Evolutionary conservation across 2,888 invertebrate species (phyloP).

Genomic region (Lepidocyrtinus sp.): DNA sequence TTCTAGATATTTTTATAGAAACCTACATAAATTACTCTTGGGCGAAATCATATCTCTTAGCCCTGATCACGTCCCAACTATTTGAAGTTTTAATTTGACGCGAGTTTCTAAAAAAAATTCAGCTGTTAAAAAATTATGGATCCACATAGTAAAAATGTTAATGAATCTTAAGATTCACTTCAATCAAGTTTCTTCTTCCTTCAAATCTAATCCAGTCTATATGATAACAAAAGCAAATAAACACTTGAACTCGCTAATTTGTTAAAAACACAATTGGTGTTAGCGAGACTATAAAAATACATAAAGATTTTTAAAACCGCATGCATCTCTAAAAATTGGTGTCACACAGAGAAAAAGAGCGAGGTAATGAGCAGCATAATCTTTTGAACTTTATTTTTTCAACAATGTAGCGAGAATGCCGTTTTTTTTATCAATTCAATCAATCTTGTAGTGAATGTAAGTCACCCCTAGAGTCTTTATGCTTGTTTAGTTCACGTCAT

Average conservation of each 20-base stretch:
- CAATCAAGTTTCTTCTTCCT: too few species aligned
- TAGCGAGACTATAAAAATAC: background rate
- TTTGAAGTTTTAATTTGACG: too few species aligned
- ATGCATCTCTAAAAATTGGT: background rate
- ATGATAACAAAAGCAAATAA: background rate
- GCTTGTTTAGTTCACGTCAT: conserved; percentile 5
- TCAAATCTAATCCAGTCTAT: too few species aligned
- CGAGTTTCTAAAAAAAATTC: too few species aligned
- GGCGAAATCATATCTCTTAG: too few species aligned
- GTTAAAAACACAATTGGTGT: background rate
- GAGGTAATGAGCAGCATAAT: background rate
- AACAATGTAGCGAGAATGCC: background rate
- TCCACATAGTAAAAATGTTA: too few species aligned
- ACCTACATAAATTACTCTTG: background rate
- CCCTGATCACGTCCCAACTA: too few species aligned
- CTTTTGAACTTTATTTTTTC: background rate
- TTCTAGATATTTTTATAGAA: background rate
- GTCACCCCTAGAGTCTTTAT: conserved; percentile 14
- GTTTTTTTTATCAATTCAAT: conserved; percentile 27
- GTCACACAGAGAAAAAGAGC: background rate
- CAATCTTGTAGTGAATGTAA: conserved; percentile 41
- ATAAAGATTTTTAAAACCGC: background rate
- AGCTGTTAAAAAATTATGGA: too few species aligned
- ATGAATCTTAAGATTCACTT: too few species aligned
- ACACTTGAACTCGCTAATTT: background rate